Evolutionary conservation across 2,797 vertebrate genomes (phyloP), one percentile per base, ranked within the genome.

Genomic region (Zenarchopterus dispar): DNA sequence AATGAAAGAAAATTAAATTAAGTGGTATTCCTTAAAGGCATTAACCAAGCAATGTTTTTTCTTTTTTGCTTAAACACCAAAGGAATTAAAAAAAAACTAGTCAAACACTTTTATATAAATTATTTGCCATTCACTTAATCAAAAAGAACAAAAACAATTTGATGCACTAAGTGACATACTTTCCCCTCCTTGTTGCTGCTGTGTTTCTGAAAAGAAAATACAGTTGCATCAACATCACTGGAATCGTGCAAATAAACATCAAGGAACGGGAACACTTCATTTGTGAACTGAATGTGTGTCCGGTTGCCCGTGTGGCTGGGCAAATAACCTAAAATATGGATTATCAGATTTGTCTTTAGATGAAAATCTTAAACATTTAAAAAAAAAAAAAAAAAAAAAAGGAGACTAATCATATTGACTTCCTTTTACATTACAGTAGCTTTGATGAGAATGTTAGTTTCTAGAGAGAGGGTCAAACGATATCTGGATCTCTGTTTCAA

Each of bases 181-280:
- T 94, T 91, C 92, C 81, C 90, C 90, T 89, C 92, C 92, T 90
- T 91, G 91, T 73, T 91, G 92, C 84, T 91, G 89, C 86, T 94
- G 93, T 90, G 92, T 93, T 89, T 93, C 93, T 94, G 93, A 83
- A 93, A 93, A 90, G 90, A 88, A 91, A 93, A 91, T 90, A 93
- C 83, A 93, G 85, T 92, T 85, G 92, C 81, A 89, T 77, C 90
- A 86, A 90, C 73, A 88, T 83, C 86, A 91, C 67, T 76, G 76
- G 67, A 81, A 80, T 86, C 82, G 81, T 19, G 62, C 63, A 85
- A 81, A 88, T 64, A 84, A 81, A 89, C 73, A 84, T 77, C 63
- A 80, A 82, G 46, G 69, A 74, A 75, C 77, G 81, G 78, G 85
- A 78, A 78, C 31, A 87, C 59, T 59, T 31, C 18, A 64, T 26